Conservation (phyloP, 2,888 invertebrate genomes). For the Drosophila tanythrix region DNA sequence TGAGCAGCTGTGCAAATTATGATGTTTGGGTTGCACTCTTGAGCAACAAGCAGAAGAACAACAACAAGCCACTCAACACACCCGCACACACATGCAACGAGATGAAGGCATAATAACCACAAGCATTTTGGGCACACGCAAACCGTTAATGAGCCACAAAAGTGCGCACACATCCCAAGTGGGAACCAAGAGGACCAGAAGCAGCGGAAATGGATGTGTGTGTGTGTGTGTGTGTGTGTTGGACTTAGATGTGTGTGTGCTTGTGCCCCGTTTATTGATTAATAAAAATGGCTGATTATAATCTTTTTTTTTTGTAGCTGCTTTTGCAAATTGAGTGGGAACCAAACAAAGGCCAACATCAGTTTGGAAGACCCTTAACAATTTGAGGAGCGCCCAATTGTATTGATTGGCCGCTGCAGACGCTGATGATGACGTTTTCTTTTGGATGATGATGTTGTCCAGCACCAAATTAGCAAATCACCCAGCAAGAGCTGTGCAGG, state of each 20-base stretch:
- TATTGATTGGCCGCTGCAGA: conserved; percentile 60
- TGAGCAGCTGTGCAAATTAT: conserved; percentile 46
- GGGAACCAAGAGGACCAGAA: conserved; percentile 18
- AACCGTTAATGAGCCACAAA: conserved; percentile 81
- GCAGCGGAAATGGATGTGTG: conserved; percentile 7
- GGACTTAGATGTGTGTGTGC: conserved; percentile 41
- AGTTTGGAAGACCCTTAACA: conserved; percentile 31
- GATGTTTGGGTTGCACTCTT: conserved; percentile 69
- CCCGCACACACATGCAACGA: conserved; percentile 9
- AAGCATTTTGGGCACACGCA: conserved; percentile 64
- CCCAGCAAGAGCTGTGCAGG: background rate
- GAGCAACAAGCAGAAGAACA: conserved; percentile 35
- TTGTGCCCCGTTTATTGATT: conserved; percentile 70
- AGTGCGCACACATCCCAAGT: conserved; percentile 48
- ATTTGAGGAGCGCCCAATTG: conserved; percentile 46
- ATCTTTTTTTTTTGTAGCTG: background rate
- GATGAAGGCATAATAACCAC: conserved; percentile 61
- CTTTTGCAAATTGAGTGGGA: conserved; percentile 39
- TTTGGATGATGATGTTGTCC: conserved; percentile 42
- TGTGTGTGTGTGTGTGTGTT: conserved; percentile 20
- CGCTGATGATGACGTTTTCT: conserved; percentile 17
- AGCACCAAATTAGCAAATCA: conserved; percentile 67
- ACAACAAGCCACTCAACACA: conserved; percentile 52
- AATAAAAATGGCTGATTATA: conserved; percentile 47
- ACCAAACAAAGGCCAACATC: conserved; percentile 8